Evolutionary conservation across 2,888 invertebrate species (phyloP).

Genomic region (Dasysyrphus tricinctus): DNA sequence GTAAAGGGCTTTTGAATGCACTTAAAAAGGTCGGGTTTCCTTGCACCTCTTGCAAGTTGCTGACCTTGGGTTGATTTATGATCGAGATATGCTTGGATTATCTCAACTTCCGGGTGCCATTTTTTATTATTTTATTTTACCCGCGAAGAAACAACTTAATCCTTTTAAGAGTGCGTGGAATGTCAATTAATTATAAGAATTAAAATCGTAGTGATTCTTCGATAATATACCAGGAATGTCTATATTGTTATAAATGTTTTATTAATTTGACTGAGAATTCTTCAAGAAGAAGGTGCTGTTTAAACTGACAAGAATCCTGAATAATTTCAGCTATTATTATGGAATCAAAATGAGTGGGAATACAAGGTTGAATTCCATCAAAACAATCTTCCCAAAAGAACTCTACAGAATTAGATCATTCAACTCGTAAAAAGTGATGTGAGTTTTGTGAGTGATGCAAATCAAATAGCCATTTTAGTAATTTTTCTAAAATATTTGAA

Average conservation of each 20-base stretch:
- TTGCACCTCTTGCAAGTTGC: conserved; percentile 57
- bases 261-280: neutral
- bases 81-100: conserved; percentile 31
- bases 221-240: neutral
- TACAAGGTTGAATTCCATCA: conserved; percentile 30
- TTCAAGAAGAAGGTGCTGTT: neutral
- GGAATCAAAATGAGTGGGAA: conserved; percentile 7
- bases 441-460: neutral
- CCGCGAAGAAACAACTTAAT: neutral
- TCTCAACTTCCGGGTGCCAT: conserved; percentile 42
- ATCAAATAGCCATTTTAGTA: conserved; percentile 8
- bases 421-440: neutral
- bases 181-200: conserved; percentile 37
- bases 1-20: conserved; percentile 9
- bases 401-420: conserved; percentile 21
- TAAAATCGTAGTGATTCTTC: neutral
- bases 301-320: neutral
- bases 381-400: conserved; percentile 5
- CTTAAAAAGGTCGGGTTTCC: conserved; percentile 30
- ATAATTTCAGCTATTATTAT: neutral
- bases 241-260: neutral
- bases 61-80: conserved; percentile 58
- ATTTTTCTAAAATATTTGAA: conserved; percentile 3
- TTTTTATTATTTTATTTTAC: neutral
- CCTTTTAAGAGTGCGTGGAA: conserved; percentile 40